Percentiles rank a stretch among this genome's conserved stretches.
Evolutionary conservation across 1,140 invertebrate species (phyloP).

Genomic region (Monochamus saltuarius): DNA sequence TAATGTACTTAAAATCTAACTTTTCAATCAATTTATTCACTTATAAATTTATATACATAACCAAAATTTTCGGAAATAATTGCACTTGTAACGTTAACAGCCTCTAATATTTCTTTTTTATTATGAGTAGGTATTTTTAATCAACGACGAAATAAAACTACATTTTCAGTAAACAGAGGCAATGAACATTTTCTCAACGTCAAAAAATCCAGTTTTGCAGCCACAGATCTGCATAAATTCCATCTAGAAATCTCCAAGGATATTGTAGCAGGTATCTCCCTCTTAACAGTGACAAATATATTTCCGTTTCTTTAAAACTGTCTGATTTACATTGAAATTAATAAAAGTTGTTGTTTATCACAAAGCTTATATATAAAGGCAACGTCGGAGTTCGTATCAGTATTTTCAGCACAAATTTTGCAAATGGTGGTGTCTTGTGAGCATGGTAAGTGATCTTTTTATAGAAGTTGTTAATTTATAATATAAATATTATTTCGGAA

Average conservation of each 20-base stretch:
- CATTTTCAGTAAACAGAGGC: neutral
- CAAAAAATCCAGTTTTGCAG: constrained; percentile 4
- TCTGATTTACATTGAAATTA: neutral
- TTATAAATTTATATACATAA: too few species aligned
- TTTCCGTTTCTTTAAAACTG: constrained; percentile 2
- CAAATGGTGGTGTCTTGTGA: constrained; percentile 5
- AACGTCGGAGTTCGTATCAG: neutral
- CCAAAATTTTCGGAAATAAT: too few species aligned
- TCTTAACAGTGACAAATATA: neutral
- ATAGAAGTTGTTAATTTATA: too few species aligned
- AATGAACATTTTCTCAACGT: neutral
- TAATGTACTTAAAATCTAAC: too few species aligned
- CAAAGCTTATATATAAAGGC: constrained; percentile 9
- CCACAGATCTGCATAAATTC: neutral
- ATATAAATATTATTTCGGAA: too few species aligned
- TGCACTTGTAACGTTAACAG: too few species aligned
- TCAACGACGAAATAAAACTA: too few species aligned
- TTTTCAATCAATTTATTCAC: too few species aligned
- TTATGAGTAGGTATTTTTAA: too few species aligned
- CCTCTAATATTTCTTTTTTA: too few species aligned
- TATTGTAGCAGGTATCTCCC: constrained; percentile 1
- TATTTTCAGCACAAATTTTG: neutral
- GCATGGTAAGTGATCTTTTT: neutral
- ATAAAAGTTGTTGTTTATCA: constrained; percentile 9
- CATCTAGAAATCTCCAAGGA: constrained; percentile 4